Evolutionary conservation across 2,888 invertebrate genomes (phyloP), one percentile per base, ranked within the genome.

Genomic region (Callyntrura guangdongensis): DNA sequence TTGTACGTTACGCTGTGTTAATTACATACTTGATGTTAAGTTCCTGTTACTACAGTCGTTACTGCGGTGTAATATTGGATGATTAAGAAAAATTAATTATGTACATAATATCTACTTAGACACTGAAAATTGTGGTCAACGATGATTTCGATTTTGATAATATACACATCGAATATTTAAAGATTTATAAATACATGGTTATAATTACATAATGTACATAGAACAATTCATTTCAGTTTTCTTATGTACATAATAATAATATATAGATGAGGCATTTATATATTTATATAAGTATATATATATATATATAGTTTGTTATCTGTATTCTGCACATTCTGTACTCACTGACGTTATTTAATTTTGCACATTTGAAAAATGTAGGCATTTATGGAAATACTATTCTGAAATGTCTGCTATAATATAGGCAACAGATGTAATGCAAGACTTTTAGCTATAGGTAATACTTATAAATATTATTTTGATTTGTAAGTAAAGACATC

Each of bases 51-150:
- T 72, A 72, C 72, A 47, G 25, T 67, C 45, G 20, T 72, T 72
- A 47, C 47, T 72, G 72, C 47, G 72, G 47, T 47, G 47, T 72
- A 47, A 59, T 25, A 67, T 25, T 72, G 36, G 12, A 17, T 17
- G n/a, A 14, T 53, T 49, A 77, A 79, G 20, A 20, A 49, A 53
- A 79, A n/a, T 79, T 79, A 79, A 25, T 53, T 53, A 79, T 79
- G 6, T 79, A 79, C 79, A 56, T 79, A 56, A 53, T 59, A 79
- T 79, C 79, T 79, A 53, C 36, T 59, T 64, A 14, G 22, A 61
- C 64, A 64, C 17, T 82, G 22, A 79, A 17, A 79, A 82, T 17
- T 67, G 83, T 83, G 83, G 83, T 83, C 83, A 83, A 47, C 83
- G 83, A 49, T 14, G 59, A 83, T 67, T 83, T 83, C 83, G 83